Percentiles rank a stretch among this genome's conserved stretches.
Evolutionary conservation across 2,888 invertebrate genomes (phyloP).

Genomic region (Cataglyphis albicans): DNA sequence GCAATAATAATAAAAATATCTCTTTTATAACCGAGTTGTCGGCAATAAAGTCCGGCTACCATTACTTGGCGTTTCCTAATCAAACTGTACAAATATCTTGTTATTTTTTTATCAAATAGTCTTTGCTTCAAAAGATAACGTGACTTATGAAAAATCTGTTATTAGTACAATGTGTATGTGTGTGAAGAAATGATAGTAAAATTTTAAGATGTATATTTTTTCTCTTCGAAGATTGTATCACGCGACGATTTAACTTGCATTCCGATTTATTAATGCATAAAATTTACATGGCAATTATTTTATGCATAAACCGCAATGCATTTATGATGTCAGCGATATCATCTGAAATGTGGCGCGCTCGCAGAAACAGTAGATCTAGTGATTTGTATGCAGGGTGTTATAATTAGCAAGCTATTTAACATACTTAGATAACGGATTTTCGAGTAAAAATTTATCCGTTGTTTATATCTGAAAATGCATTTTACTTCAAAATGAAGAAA

Average conservation of each 20-base stretch:
- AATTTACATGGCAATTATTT: neutral
- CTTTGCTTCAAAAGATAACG: neutral
- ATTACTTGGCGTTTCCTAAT: conserved; percentile 46
- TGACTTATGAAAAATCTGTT: neutral
- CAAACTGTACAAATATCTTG: neutral
- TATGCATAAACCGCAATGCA: neutral
- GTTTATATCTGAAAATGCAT: conserved; percentile 12
- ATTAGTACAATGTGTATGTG: neutral
- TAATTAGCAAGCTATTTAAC: conserved; percentile 18
- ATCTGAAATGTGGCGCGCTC: neutral
- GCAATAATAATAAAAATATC: neutral
- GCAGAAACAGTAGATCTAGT: neutral
- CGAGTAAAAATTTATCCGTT: neutral
- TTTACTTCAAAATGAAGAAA: neutral
- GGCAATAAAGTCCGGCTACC: conserved; percentile 24
- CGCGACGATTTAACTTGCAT: neutral
- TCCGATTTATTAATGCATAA: neutral
- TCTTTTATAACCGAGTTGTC: neutral
- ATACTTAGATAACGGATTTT: neutral
- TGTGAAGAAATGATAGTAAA: neutral
- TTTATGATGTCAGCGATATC: neutral
- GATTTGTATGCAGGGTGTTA: conserved; percentile 9
- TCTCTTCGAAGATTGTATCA: neutral
- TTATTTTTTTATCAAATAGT: neutral
- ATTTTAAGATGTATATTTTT: neutral